Base-by-base conservation (phyloP, 2,113 vertebrate species). In the Eclectus roratus region DNA sequence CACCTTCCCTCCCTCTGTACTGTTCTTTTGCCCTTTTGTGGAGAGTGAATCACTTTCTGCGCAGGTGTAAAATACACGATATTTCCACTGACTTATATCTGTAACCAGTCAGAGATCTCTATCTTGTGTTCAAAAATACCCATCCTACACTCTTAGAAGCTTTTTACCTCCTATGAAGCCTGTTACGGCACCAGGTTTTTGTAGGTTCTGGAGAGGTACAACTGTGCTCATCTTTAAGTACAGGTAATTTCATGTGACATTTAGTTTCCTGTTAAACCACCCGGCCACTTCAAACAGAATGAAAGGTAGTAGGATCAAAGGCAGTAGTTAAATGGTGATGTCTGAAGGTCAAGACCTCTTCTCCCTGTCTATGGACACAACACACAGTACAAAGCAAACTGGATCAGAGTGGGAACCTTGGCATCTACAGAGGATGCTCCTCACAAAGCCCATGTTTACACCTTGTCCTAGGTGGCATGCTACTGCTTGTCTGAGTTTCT, bases 331-430 rank as follows among this genome's bases (percentile, higher is more conserved):
- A 55, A 8, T 39, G 9, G 11, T 74, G 17, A 29, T 35, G 8
- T 13, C 49, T 52, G 47, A 8, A 17, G 12, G n/a, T 41, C 52
- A 68, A 89, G 50, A 13, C 13, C 19, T 65, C 65, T 33, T 25
- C 35, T 68, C 55, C 70, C 78, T 47, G 5, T 7, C 8, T 23
- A 29, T 23, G 60, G 33, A 29, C 15, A 14, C 60, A 17, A 0
- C 11, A 0, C 78, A 14, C 14, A 2, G 3, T 1, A 0, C 37
- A 35, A 35, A 35, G 11, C 63, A 41, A 17, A 0, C 15, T 23
- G 79, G 39, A 1, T 64, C 65, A 4, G 20, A 12, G 27, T 10
- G 44, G 49, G 70, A 81, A 29, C 33, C 49, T 37, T 1, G 11
- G 80, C 31, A 18, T 58, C 49, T 58, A 0, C 27, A 27, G 60